phyloP scores from a whole-genome alignment of 2,797 vertebrate species.

The Astyanax mexicanus region DNA sequence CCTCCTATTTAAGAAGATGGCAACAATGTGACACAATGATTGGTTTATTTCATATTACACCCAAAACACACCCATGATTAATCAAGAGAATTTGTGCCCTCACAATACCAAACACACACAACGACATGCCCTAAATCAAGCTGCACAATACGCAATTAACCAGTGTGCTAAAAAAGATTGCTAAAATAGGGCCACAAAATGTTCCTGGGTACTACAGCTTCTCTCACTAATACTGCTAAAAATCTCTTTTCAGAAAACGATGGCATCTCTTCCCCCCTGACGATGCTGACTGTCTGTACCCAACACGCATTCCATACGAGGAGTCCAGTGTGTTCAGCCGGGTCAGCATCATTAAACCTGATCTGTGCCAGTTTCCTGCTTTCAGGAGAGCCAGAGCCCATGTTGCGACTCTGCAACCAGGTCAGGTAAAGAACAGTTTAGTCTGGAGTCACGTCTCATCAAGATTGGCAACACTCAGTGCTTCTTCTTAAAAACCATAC shows the following conservation, averaged over 20 bases:
- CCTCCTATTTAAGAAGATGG: too few relatives aligned
- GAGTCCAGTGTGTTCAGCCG: conserved; percentile 97
- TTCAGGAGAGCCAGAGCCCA: conserved; percentile 80
- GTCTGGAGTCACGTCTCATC: background rate
- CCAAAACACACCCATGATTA: too few relatives aligned
- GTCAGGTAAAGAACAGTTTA: conserved; percentile 82
- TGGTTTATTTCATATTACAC: too few relatives aligned
- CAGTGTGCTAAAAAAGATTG: too few relatives aligned
- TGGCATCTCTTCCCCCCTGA: conserved; percentile 95
- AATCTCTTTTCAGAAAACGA: conserved; percentile 82
- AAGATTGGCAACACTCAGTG: too few relatives aligned
- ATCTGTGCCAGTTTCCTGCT: conserved; percentile 80
- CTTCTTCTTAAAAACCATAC: too few relatives aligned
- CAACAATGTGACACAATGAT: too few relatives aligned
- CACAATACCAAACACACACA: too few relatives aligned
- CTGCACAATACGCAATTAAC: too few relatives aligned
- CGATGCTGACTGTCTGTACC: conserved; percentile 87
- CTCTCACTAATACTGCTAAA: background rate
- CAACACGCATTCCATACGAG: conserved; percentile 96
- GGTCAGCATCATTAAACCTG: conserved; percentile 86
- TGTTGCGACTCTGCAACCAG: conserved; percentile 86
- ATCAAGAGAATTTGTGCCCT: too few relatives aligned
- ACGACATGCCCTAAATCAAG: too few relatives aligned
- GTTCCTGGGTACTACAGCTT: background rate
- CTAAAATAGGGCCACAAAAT: too few relatives aligned